Conservation (phyloP, 2,888 invertebrate species). For the Tachina fera region DNA sequence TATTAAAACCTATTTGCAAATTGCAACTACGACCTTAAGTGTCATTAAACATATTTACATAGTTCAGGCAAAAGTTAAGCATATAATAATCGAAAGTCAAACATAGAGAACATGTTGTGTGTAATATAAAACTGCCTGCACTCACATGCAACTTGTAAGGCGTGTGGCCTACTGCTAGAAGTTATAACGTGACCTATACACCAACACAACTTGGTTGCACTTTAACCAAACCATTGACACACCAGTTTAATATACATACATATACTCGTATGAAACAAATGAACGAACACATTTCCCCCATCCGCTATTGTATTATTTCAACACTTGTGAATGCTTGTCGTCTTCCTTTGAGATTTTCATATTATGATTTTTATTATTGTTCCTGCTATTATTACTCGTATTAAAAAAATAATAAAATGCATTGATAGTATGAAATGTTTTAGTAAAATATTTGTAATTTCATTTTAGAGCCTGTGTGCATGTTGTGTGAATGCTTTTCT, state of each 20-base stretch:
- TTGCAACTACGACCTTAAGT: slow-evolving; percentile 38
- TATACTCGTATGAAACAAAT: no score
- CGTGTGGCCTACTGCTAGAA: neutral
- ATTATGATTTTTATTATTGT: slow-evolving; percentile 22
- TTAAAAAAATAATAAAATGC: slow-evolving; percentile 41
- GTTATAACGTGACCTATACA: slow-evolving; percentile 51
- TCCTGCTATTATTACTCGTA: slow-evolving; percentile 12
- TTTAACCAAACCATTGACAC: slow-evolving; percentile 55
- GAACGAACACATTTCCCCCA: slow-evolving; percentile 10
- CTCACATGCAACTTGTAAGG: neutral
- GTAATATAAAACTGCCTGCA: slow-evolving; percentile 23
- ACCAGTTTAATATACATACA: slow-evolving; percentile 55
- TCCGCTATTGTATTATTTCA: neutral
- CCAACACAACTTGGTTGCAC: slow-evolving; percentile 15
- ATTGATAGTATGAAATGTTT: slow-evolving; percentile 43
- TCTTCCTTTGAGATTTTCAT: slow-evolving; percentile 9
- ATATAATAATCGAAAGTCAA: slow-evolving; percentile 51
- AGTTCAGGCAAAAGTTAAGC: slow-evolving; percentile 38
- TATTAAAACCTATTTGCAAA: slow-evolving; percentile 20
- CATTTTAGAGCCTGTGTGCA: slow-evolving; percentile 12
- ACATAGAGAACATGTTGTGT: slow-evolving; percentile 24
- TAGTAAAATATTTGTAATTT: slow-evolving; percentile 55
- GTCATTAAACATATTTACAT: neutral
- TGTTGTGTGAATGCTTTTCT: neutral
- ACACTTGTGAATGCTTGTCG: slow-evolving; percentile 14